Base-by-base conservation (phyloP, 2,888 invertebrate species). In the Euplexia lucipara region DNA sequence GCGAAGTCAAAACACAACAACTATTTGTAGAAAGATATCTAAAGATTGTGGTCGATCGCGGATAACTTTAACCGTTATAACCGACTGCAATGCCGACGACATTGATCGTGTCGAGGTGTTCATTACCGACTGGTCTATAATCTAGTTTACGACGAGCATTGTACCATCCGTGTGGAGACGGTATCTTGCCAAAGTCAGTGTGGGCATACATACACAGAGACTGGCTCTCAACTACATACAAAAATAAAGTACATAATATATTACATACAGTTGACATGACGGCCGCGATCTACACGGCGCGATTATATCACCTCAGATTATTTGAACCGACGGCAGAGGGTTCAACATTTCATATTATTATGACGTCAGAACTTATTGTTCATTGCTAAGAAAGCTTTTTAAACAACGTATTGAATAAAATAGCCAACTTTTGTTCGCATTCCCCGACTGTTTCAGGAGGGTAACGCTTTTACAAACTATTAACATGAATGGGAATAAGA, bases 241-340 rank as follows among this genome's bases (percentile, higher is more conserved):
- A 83, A 85, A 85, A 84, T 83, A 81, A 82, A 75, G 72, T 81
- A 54, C 58, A 54, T 61, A 67, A 59, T 67, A 63, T 78, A 51
- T 69, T 78, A 74, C 74, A 60, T 78, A 75, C 77, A 67, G 35
- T 35, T 12, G n/a, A 73, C 42, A 67, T 34, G 45, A 54, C 32
- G 20, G 67, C 41, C 56, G 67, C 35, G 26, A 37, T 32, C 45
- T 35, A 49, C 49, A 14, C 42, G 71, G 35, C 65, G 39, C 34
- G 45, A n/a, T 20, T 34, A 14, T 26, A 48, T 49, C 37, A 44
- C 42, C 32, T 48, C 44, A 71, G 7, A 32, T 14, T 30, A 37
- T 10, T 26, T 18, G 22, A 37, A 22, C 61, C 26, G 37, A 22
- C 61, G 45, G 22, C 10, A 26, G 20, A n/a, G 20, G 9, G 32